Percentiles rank a stretch among this genome's conserved stretches.
Evolutionary conservation across 1,140 invertebrate species (phyloP).

Genomic region (Amyelois transitella): DNA sequence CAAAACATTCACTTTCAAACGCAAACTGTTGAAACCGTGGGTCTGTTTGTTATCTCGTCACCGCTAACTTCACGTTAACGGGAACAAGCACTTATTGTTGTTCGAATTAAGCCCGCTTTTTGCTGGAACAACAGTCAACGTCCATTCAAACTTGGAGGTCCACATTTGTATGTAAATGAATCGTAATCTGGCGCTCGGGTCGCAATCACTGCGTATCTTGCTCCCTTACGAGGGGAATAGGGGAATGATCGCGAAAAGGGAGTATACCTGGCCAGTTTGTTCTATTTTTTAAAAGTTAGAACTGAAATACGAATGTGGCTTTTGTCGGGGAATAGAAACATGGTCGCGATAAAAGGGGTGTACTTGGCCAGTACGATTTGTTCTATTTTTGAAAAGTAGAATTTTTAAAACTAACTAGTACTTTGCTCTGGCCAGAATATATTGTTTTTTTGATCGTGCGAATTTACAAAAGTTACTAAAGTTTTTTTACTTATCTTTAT

Average conservation of each 20-base stretch:
- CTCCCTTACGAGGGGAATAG: not conserved
- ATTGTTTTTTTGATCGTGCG: too few species aligned
- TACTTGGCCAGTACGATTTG: too few species aligned
- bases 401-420: too few species aligned
- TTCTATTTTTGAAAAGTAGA: too few species aligned
- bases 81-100: slow-evolving; percentile 48
- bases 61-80: not conserved
- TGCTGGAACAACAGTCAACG: slow-evolving; percentile 55
- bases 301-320: not conserved
- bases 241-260: not conserved
- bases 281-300: not conserved
- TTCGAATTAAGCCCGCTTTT: slow-evolving; percentile 65
- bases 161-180: slow-evolving; percentile 70
- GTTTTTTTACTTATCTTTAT: too few species aligned
- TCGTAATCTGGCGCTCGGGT: slow-evolving; percentile 46
- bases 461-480: too few species aligned
- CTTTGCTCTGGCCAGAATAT: too few species aligned
- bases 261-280: not conserved
- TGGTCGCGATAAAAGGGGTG: too few species aligned
- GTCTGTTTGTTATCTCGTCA: not conserved
- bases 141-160: slow-evolving; percentile 54
- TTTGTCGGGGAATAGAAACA: not conserved
- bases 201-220: slow-evolving; percentile 41
- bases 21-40: not conserved
- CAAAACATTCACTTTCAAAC: not conserved